Evolutionary conservation across 2,797 vertebrate genomes (phyloP).

Genomic region (Miichthys miiuy): DNA sequence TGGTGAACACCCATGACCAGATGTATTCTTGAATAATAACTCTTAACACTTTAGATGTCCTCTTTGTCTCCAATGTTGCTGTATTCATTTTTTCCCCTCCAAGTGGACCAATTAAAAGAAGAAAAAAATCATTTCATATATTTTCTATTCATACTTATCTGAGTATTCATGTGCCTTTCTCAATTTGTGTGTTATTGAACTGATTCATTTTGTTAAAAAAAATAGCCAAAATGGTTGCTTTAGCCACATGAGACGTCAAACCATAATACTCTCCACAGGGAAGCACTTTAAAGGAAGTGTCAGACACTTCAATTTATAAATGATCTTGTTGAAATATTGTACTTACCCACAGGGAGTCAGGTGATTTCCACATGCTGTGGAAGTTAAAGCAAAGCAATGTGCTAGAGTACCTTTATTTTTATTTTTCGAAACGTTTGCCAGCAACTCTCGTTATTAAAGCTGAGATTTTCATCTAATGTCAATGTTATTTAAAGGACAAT

Average conservation of each 20-base stretch:
- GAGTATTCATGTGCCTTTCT: background rate
- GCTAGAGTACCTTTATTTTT: background rate
- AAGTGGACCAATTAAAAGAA: slow-evolving; percentile 14
- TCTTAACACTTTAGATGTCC: slow-evolving; percentile 29
- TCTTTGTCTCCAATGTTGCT: slow-evolving; percentile 36
- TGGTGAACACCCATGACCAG: slow-evolving; percentile 30
- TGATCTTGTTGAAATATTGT: slow-evolving; percentile 26
- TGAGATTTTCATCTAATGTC: background rate
- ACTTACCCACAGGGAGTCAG: slow-evolving; percentile 6
- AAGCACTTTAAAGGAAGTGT: slow-evolving; percentile 13
- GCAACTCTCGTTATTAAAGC: background rate
- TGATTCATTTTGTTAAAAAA: slow-evolving; percentile 24
- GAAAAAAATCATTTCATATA: background rate
- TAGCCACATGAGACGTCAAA: slow-evolving; percentile 10
- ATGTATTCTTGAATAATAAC: slow-evolving; percentile 24
- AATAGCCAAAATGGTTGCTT: background rate
- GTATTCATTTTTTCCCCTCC: slow-evolving; percentile 25
- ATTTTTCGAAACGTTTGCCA: slow-evolving; percentile 8
- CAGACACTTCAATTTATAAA: slow-evolving; percentile 12
- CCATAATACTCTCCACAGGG: slow-evolving; percentile 2
- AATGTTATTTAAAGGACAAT: background rate
- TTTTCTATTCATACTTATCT: slow-evolving; percentile 19
- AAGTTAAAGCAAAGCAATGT: background rate
- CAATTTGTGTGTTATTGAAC: slow-evolving; percentile 2
- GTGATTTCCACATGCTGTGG: slow-evolving; percentile 9